Evolutionary conservation across 2,888 invertebrate species (phyloP), one percentile per base, ranked within the genome.

Genomic region (Parnassius mnemosyne): DNA sequence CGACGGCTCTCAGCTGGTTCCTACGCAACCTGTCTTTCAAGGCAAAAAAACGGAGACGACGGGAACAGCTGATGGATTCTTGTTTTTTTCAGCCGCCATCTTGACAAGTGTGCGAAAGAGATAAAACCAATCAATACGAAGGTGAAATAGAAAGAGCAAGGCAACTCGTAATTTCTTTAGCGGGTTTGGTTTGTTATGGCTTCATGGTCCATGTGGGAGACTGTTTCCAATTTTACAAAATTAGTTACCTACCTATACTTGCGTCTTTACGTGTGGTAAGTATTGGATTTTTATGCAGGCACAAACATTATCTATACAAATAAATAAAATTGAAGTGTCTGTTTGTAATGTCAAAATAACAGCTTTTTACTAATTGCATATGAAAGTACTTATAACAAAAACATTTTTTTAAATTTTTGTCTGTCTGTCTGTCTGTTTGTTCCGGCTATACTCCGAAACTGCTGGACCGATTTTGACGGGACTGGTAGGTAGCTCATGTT

Each of bases 21-120:
- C 71, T 70, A 68, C 71, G 1, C 66, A 72, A 71, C 70, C 70
- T 69, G 65, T 65, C 61, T 63, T 55, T 57, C 47, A 65, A 65
- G 70, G 59, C 57, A 59, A 66, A 66, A 61, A 63, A 53, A 57
- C 51, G 58, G 62, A 63, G 53, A 65, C 61, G 53, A 61, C 46
- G 55, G 49, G 54, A 69, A 68, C 71, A 71, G 71, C 71, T 71
- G 71, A 68, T 66, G 69, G 7, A 59, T 59, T 59, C 63, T 52
- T 55, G 59, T 55, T 63, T 63, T 61, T 58, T 46, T 20, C 49
- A 46, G 20, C 44, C 51, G 42, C 55, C 63, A 59, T 63, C n/a
- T 55, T 63, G 58, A 51, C 25, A 46, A n/a, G 51, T 13, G 57
- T 44, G 54, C 13, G 63, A 59, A 55, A 50, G 58, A 55, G 59